These are phyloP conservation scores for Drosophila elegans DNA, from an alignment of 1,140 invertebrate species.

Conservation along the genomic window DNA sequence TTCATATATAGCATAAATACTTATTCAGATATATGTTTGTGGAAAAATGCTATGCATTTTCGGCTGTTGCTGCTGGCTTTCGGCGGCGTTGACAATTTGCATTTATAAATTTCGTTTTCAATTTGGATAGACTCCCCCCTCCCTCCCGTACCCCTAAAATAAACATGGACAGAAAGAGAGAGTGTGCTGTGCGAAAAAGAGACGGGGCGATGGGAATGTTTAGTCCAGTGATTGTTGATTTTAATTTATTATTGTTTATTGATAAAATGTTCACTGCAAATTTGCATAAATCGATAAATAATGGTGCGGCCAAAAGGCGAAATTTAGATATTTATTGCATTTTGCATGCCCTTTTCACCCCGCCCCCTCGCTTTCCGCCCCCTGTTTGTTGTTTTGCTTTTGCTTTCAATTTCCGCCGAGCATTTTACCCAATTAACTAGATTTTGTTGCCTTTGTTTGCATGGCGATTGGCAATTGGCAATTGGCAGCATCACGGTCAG, in stretches of 20 bases:
- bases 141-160: background rate
- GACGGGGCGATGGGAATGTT: constrained; percentile 4
- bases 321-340: constrained; percentile 80
- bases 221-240: constrained; percentile 63
- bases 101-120: constrained; percentile 77
- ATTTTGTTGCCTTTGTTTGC: constrained; percentile 69
- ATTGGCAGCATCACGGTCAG: constrained; percentile 13
- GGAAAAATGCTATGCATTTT: constrained; percentile 17
- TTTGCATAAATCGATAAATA: constrained; percentile 83
- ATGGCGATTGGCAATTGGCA: constrained; percentile 21
- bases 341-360: constrained; percentile 15
- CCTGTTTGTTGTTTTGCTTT: constrained; percentile 38
- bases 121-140: constrained; percentile 40
- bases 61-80: constrained; percentile 15
- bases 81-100: constrained; percentile 64
- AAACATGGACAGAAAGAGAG: constrained; percentile 2
- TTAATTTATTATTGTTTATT: constrained; percentile 83
- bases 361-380: background rate
- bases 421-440: constrained; percentile 81
- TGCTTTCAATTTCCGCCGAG: constrained; percentile 77
- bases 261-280: constrained; percentile 67
- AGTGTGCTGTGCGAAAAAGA: background rate
- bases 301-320: constrained; percentile 38
- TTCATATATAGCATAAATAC: constrained; percentile 1
- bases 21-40: constrained; percentile 11